Percentiles rank a stretch among this genome's conserved stretches.
Conservation (phyloP, 1,140 invertebrate genomes). For the Cydia splendana region DNA sequence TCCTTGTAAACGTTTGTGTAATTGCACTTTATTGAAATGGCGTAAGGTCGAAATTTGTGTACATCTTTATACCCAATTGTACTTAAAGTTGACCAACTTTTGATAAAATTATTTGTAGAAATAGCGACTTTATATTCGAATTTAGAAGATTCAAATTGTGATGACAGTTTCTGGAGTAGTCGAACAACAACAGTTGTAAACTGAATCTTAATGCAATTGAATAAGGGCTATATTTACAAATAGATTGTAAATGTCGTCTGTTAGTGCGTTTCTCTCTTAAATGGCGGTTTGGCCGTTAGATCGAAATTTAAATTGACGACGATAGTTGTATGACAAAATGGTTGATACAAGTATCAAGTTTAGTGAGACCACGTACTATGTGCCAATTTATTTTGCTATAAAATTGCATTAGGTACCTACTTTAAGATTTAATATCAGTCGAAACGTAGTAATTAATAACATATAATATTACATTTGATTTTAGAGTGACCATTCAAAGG, state of each 20-base stretch:
- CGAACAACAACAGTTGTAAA: not conserved
- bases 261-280: not conserved
- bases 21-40: not conserved
- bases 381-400: not conserved
- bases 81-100: not conserved
- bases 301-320: slow-evolving; percentile 6
- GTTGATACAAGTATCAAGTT: not conserved
- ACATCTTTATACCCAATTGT: not conserved
- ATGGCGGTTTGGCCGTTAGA: not conserved
- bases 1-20: not conserved
- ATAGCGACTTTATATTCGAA: not conserved
- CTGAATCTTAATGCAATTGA: not conserved
- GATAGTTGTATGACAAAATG: slow-evolving; percentile 11
- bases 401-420: not conserved
- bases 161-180: not conserved
- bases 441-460: no score
- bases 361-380: not conserved
- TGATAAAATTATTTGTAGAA: not conserved
- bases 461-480: no score
- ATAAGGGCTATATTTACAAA: not conserved
- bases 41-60: not conserved
- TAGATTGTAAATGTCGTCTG: not conserved
- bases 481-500: no score
- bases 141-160: not conserved
- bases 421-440: no score